Percentiles rank a stretch among this genome's conserved stretches.
Conservation (phyloP, 2,113 vertebrate genomes). For the Ovis aries region DNA sequence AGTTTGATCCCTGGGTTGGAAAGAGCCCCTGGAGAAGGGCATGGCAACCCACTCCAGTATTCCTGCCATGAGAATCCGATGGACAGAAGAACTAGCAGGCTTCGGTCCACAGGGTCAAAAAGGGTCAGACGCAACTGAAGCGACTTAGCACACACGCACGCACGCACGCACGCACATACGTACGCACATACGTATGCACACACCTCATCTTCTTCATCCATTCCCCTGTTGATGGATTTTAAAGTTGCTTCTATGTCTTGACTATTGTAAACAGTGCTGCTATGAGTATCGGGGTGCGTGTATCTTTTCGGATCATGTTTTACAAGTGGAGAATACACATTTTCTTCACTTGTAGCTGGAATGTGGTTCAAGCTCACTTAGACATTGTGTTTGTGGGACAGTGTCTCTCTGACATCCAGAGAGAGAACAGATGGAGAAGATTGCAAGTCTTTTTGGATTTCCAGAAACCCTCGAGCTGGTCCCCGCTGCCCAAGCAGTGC, state of each 20-base stretch:
- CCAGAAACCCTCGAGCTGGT: not conserved
- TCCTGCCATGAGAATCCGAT: not conserved
- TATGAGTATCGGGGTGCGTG: not conserved
- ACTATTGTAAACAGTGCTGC: not conserved
- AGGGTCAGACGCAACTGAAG: not conserved
- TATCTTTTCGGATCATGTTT: not conserved
- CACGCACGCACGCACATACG: fast-evolving
- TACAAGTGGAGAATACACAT: not conserved
- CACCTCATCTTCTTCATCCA: not conserved
- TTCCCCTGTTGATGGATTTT: not conserved
- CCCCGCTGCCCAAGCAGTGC: not conserved
- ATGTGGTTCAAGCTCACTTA: not conserved
- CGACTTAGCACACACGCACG: fast-evolving
- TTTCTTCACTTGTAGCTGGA: not conserved
- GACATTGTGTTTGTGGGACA: not conserved
- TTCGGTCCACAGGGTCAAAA: not conserved
- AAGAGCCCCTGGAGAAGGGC: not conserved
- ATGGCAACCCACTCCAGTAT: not conserved
- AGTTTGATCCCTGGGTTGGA: not conserved
- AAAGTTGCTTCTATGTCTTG: not conserved
- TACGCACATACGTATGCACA: fast-evolving
- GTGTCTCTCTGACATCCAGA: not conserved
- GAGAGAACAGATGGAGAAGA: not conserved
- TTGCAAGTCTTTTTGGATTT: not conserved
- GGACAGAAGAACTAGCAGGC: not conserved